Evolutionary conservation across 2,888 invertebrate species (phyloP).

Genomic region (Hirudinaria manillensis): DNA sequence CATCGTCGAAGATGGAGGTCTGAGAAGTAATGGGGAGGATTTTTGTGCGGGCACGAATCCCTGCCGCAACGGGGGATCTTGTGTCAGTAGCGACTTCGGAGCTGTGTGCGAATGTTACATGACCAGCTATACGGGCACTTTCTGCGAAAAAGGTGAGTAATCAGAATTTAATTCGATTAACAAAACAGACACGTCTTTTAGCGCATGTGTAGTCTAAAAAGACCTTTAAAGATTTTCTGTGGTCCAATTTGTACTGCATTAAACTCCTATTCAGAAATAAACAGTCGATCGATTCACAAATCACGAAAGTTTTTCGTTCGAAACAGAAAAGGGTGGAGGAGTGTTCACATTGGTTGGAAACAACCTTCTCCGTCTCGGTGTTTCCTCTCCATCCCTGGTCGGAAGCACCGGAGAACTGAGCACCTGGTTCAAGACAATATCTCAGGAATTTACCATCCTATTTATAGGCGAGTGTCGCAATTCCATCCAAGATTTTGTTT

Average conservation of each 20-base stretch:
- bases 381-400: background rate
- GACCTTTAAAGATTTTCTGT: background rate
- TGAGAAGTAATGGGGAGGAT: conserved; percentile 12
- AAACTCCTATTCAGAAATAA: no score
- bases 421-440: background rate
- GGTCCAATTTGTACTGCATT: background rate
- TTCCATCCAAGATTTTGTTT: no score
- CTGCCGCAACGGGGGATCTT: conserved; percentile 20
- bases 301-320: background rate
- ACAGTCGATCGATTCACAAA: conserved; percentile 1
- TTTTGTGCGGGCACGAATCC: conserved; percentile 25
- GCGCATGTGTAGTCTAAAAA: background rate
- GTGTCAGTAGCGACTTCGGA: conserved; percentile 26
- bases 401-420: background rate
- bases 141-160: conserved; percentile 36
- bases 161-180: no score
- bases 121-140: conserved; percentile 22
- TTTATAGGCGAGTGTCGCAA: background rate
- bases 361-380: background rate
- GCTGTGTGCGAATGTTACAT: conserved; percentile 24
- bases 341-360: background rate
- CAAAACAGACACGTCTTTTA: background rate
- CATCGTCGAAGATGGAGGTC: conserved; percentile 18
- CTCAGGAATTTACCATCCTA: background rate
- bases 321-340: background rate